Conservation (phyloP, 2,888 invertebrate genomes). For the Cyclophora albipunctata region DNA sequence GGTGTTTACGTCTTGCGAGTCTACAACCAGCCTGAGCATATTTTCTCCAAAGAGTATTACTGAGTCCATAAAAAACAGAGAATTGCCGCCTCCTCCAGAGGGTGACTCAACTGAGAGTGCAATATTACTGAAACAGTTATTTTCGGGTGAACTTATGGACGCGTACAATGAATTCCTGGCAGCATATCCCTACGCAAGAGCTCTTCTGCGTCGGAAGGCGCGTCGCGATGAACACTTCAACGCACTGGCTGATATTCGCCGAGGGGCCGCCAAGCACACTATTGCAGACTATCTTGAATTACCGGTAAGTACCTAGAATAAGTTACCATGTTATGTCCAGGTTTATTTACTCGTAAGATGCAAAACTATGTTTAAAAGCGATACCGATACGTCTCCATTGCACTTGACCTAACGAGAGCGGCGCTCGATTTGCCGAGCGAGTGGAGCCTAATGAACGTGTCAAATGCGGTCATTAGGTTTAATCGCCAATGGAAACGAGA, state of each 20-base stretch:
- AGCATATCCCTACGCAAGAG: constrained; percentile 75
- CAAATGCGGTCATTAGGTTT: constrained; percentile 60
- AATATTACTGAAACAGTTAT: constrained; percentile 73
- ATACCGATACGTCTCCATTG: constrained; percentile 40
- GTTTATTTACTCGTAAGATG: constrained; percentile 20
- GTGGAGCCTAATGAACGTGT: constrained; percentile 47
- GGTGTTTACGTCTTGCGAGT: constrained; percentile 65
- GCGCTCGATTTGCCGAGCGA: constrained; percentile 14
- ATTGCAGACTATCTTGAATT: constrained; percentile 78
- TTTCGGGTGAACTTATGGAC: constrained; percentile 79
- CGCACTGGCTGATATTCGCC: constrained; percentile 78
- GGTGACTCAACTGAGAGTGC: constrained; percentile 54
- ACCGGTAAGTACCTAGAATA: constrained; percentile 76
- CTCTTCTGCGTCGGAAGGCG: constrained; percentile 77
- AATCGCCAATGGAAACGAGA: constrained; percentile 52
- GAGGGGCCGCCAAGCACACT: constrained; percentile 79
- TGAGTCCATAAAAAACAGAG: constrained; percentile 53
- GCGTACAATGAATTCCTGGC: constrained; percentile 79
- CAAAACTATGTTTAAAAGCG: constrained; percentile 31
- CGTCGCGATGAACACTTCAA: constrained; percentile 80
- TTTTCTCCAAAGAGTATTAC: constrained; percentile 54
- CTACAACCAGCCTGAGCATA: constrained; percentile 62
- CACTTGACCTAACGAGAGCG: constrained; percentile 45
- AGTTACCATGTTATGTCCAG: constrained; percentile 5
- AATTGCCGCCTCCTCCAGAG: constrained; percentile 52